Evolutionary conservation across 2,888 invertebrate genomes (phyloP), one percentile per base, ranked within the genome.

Genomic region (Diplazon laetatorius): DNA sequence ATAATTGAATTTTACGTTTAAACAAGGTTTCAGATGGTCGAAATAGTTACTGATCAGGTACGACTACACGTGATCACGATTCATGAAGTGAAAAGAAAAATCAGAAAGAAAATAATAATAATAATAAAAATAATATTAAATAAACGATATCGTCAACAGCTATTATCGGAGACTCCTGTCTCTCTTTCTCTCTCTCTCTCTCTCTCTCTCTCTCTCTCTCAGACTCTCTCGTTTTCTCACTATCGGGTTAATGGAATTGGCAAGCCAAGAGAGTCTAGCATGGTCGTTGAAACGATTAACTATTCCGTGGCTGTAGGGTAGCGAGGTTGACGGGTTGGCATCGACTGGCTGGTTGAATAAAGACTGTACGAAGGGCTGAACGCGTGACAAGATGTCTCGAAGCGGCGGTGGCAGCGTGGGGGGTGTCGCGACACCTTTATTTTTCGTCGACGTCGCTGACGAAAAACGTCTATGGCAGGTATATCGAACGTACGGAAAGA

Each of bases 321-420:
- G 18, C 52, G n/a, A 16, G 52, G 46, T 52, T 60, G 39, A 63
- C 46, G 63, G 63, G 66, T 66, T 10, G n/a, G 39, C n/a, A 8
- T 12, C n/a, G 35, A 59, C 59, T 37, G 20, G 59, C n/a, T 52
- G n/a, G 22, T 25, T 66, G 66, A 37, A 52, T 52, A 66, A 66
- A 22, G 66, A 30, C 44, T 42, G 62, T 44, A 44, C 35, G 62
- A 63, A 72, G 71, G 63, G 71, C 52, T 62, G 16, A 60, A 71
- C 52, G 71, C 50, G 60, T 42, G 71, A 72, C 71, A 42, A 70
- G 60, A 70, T 70, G 50, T 72, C 71, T 63, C 44, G 59, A 46
- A 55, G 52, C 63, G 39, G 25, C 52, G 50, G 37, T 60, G n/a
- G n/a, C n/a, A n/a, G n/a, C n/a, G n/a, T n/a, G 20, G 12, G 16